phyloP scores from a whole-genome alignment of 2,797 vertebrate species.

The Takifugu ocellatus region DNA sequence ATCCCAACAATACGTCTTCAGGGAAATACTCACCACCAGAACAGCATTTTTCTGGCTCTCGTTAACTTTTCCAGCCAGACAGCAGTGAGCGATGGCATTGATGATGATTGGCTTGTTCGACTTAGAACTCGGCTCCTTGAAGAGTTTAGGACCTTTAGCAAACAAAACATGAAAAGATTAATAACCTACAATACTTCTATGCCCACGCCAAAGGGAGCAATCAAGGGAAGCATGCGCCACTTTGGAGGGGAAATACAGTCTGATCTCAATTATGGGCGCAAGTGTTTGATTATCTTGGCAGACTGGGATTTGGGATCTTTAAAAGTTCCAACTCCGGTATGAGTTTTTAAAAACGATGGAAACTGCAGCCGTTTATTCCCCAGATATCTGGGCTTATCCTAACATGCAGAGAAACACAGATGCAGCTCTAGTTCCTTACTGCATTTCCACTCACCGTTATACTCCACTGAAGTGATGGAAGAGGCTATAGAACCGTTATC shows the following conservation, averaged over 20 bases:
- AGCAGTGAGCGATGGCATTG: slow-evolving; percentile 96
- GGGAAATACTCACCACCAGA: slow-evolving; percentile 81
- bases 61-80: slow-evolving; percentile 95
- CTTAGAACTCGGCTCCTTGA: slow-evolving; percentile 96
- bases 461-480: slow-evolving; percentile 93
- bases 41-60: slow-evolving; percentile 91
- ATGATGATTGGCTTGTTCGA: slow-evolving; percentile 99
- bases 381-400: too few relatives aligned
- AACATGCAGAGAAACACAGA: too few relatives aligned
- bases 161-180: slow-evolving; percentile 3
- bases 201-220: not conserved
- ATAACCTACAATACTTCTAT: not conserved
- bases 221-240: not conserved
- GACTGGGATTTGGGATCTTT: too few relatives aligned
- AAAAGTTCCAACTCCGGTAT: too few relatives aligned
- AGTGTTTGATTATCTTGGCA: too few relatives aligned
- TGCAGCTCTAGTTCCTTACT: not conserved
- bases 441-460: slow-evolving; percentile 81
- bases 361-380: too few relatives aligned
- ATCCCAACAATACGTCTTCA: too few relatives aligned
- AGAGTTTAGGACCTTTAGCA: slow-evolving; percentile 89
- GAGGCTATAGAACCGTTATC: slow-evolving; percentile 93
- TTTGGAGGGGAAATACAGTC: too few relatives aligned
- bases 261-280: too few relatives aligned
- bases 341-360: too few relatives aligned